Conservation (phyloP, 2,113 vertebrate genomes). For the Ammodytes marinus region DNA sequence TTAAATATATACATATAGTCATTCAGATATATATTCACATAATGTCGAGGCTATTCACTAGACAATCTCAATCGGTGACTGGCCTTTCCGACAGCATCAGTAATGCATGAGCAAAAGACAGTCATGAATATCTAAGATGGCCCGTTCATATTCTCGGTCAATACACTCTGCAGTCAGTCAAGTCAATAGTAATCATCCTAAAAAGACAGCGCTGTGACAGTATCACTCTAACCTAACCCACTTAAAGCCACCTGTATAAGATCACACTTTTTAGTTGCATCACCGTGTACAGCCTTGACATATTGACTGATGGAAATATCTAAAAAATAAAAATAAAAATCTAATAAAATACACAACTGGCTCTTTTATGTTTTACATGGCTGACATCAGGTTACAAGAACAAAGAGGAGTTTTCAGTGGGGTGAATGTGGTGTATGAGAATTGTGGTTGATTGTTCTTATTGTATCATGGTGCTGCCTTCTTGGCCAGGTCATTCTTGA, state of each 20-base stretch:
- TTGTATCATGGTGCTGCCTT: too few relatives aligned
- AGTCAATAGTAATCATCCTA: conserved; percentile 51
- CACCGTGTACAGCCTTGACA: neutral
- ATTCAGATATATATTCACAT: conserved; percentile 25
- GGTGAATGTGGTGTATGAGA: too few relatives aligned
- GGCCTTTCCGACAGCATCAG: conserved; percentile 50
- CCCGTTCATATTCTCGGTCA: conserved; percentile 55
- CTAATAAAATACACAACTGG: neutral
- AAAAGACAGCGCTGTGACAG: conserved; percentile 50
- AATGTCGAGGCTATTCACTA: conserved; percentile 26
- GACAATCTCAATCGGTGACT: conserved; percentile 35
- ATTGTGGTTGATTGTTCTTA: too few relatives aligned
- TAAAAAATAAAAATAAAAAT: neutral
- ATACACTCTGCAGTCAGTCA: conserved; percentile 48
- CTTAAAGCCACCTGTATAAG: neutral
- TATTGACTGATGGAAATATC: neutral
- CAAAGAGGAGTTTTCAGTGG: conserved; percentile 4
- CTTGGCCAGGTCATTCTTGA: too few relatives aligned
- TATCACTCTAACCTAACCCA: conserved; percentile 44
- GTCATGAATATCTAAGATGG: conserved; percentile 63
- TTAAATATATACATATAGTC: conserved; percentile 3
- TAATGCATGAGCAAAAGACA: conserved; percentile 27
- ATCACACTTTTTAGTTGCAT: conserved; percentile 29
- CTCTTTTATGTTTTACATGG: conserved; percentile 32
- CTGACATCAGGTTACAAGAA: conserved; percentile 4